Conservation (phyloP, 1,140 invertebrate genomes). For the Conus betulinus region DNA sequence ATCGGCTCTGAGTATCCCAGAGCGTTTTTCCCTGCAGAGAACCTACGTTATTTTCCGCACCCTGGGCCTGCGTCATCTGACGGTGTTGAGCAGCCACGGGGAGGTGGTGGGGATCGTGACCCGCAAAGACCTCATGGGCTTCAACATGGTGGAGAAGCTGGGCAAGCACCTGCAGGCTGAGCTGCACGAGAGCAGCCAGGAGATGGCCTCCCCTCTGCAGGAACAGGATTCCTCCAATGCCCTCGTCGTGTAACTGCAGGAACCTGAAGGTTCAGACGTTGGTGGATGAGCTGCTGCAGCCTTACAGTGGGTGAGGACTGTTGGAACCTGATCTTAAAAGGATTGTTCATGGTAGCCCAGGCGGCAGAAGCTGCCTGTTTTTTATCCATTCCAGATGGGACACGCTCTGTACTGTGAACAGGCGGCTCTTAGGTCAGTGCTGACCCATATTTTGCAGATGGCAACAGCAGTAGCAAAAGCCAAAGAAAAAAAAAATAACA, state of each 20-base stretch:
- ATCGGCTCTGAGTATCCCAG: slow-evolving; percentile 69
- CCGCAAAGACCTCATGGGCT: slow-evolving; percentile 75
- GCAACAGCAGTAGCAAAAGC: too few relatives aligned
- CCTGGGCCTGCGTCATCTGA: slow-evolving; percentile 92
- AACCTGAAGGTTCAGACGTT: too few relatives aligned
- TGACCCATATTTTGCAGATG: too few relatives aligned
- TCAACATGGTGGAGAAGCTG: slow-evolving; percentile 66
- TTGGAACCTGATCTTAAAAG: too few relatives aligned
- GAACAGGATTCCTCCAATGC: neutral
- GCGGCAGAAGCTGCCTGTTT: too few relatives aligned
- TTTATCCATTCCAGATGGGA: too few relatives aligned
- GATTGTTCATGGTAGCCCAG: too few relatives aligned
- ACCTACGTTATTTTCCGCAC: slow-evolving; percentile 94
- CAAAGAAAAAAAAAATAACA: too few relatives aligned
- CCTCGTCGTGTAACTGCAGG: neutral
- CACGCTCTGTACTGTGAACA: too few relatives aligned
- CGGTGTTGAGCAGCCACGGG: slow-evolving; percentile 94
- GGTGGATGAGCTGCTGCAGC: too few relatives aligned
- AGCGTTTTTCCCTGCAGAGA: slow-evolving; percentile 84
- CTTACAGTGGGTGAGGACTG: too few relatives aligned
- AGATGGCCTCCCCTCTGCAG: neutral
- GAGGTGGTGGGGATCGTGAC: slow-evolving; percentile 81
- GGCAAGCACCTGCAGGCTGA: slow-evolving; percentile 29
- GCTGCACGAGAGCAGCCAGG: neutral
- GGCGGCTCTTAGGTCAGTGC: too few relatives aligned